Conservation (phyloP, 2,888 invertebrate species). For the Mimachlamys varia region DNA sequence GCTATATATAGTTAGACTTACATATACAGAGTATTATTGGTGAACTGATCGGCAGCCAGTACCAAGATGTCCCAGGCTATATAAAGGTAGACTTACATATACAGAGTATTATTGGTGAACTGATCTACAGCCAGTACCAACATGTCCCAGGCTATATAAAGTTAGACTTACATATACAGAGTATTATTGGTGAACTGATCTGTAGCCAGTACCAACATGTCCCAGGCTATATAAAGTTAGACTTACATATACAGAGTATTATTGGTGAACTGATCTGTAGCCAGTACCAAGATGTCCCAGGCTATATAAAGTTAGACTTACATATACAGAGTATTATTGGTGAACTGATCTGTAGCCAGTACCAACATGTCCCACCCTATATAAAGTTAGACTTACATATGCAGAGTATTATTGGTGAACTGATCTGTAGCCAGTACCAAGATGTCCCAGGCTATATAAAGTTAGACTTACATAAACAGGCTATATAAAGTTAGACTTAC, state of each 20-base stretch:
- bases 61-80: conserved; percentile 83
- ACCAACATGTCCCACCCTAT: conserved; percentile 83
- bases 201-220: conserved; percentile 69
- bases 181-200: conserved; percentile 56
- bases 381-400: conserved; percentile 81
- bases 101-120: conserved; percentile 62
- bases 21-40: conserved; percentile 66
- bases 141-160: conserved; percentile 84
- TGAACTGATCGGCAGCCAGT: conserved; percentile 56
- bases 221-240: conserved; percentile 84
- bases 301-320: conserved; percentile 83
- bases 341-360: conserved; percentile 56
- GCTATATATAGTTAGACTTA: conserved; percentile 47
- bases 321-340: conserved; percentile 66
- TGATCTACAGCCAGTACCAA: conserved; percentile 66
- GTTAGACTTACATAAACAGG: too few species aligned
- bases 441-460: conserved; percentile 84
- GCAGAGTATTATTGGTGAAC: conserved; percentile 62
- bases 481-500: conserved; percentile 50
- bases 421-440: conserved; percentile 67
- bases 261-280: conserved; percentile 55
- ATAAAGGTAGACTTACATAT: conserved; percentile 81
- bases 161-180: conserved; percentile 67
- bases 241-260: conserved; percentile 68
- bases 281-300: conserved; percentile 80